Percentiles rank a stretch among this genome's conserved stretches.
Conservation (phyloP, 2,113 vertebrate species). For the Takifugu flavidus region DNA sequence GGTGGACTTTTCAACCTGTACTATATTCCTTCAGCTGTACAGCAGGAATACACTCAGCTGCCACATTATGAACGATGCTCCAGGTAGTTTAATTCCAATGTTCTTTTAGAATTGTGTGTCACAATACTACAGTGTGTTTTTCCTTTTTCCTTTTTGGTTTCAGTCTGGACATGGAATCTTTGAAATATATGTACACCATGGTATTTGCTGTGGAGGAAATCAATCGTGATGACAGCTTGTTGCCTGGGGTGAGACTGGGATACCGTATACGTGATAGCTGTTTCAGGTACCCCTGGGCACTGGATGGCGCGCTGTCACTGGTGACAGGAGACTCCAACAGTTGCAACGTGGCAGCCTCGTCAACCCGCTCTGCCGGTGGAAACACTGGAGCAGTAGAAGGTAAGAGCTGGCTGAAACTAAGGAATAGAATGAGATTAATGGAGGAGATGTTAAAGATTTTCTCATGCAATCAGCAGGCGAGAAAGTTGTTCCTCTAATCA, state of each 20-base stretch:
- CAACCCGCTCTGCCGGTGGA: no score
- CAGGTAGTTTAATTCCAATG: conserved; percentile 48
- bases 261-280: conserved; percentile 72
- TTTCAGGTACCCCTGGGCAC: conserved; percentile 45
- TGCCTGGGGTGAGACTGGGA: conserved; percentile 71
- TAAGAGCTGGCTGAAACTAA: no score
- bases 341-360: conserved; percentile 28
- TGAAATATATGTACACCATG: conserved; percentile 68
- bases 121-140: neutral
- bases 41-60: conserved; percentile 45
- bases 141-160: neutral
- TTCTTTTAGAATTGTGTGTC: no score
- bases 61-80: conserved; percentile 52
- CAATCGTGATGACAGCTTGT: conserved; percentile 57
- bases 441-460: no score
- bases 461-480: conserved; percentile 6
- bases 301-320: conserved; percentile 56
- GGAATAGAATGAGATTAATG: neutral
- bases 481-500: conserved; percentile 53
- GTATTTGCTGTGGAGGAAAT: conserved; percentile 78
- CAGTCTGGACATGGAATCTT: conserved; percentile 62
- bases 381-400: no score
- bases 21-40: conserved; percentile 28
- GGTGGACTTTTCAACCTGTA: no score
- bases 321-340: conserved; percentile 54